Conservation (phyloP, 2,888 invertebrate genomes). For the Pollenia griseotomentosa region DNA sequence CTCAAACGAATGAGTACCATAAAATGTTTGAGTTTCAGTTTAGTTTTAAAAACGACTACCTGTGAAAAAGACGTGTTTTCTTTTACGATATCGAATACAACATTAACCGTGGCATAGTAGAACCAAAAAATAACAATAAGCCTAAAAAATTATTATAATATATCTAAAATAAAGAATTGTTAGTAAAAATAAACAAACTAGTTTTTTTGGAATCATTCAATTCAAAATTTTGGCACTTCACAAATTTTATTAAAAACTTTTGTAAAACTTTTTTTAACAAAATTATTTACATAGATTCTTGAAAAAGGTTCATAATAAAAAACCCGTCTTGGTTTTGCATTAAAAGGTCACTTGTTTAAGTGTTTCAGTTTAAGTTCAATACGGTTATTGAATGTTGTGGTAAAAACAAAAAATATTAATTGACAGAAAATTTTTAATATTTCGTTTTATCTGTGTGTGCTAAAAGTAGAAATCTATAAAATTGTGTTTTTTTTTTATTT, state of each 20-base stretch:
- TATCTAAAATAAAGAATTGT: background rate
- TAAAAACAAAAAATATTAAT: constrained; percentile 25
- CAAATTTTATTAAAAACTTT: background rate
- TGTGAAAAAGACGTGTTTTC: constrained; percentile 53
- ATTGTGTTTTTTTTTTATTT: constrained; percentile 15
- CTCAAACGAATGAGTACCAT: constrained; percentile 48
- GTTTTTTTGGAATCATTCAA: constrained; percentile 12
- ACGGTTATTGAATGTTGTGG: constrained; percentile 37
- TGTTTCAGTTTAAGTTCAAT: constrained; percentile 34
- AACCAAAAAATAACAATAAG: constrained; percentile 7
- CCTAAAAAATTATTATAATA: constrained; percentile 3
- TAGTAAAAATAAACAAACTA: constrained; percentile 29
- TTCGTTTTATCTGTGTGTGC: constrained; percentile 46
- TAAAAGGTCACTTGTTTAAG: constrained; percentile 72
- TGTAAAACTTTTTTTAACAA: background rate
- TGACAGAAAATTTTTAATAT: constrained; percentile 30
- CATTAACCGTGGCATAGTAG: constrained; percentile 28
- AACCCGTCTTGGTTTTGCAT: constrained; percentile 55
- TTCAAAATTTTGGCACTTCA: background rate
- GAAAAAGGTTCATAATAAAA: constrained; percentile 16
- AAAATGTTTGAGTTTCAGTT: constrained; percentile 42
- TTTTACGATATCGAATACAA: background rate
- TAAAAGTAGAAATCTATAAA: constrained; percentile 65
- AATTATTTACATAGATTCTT: background rate
- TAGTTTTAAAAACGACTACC: constrained; percentile 63